phyloP scores from a whole-genome alignment of 1,140 invertebrate species.

The Artemia franciscana region DNA sequence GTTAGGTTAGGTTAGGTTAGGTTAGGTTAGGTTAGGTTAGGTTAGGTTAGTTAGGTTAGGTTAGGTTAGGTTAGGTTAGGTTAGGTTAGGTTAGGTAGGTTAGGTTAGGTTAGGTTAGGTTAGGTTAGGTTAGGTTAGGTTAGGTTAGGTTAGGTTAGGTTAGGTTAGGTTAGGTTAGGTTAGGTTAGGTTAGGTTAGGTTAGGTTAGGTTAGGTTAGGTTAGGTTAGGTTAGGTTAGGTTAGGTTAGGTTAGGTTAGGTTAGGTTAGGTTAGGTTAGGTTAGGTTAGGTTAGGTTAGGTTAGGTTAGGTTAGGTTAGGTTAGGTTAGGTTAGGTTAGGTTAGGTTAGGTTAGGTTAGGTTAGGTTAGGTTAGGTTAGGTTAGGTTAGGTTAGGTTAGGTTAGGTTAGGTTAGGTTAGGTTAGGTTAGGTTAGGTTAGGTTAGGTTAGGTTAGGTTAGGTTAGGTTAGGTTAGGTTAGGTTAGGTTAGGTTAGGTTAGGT shows the following conservation, averaged over 20 bases:
- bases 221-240: conserved; percentile 11
- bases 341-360: conserved; percentile 17
- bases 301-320: conserved; percentile 14
- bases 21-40: conserved; percentile 16
- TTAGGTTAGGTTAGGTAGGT: conserved; percentile 18
- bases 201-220: conserved; percentile 12
- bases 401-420: conserved; percentile 11
- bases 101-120: conserved; percentile 11
- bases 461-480: not conserved
- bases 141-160: conserved; percentile 17
- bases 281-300: conserved; percentile 13
- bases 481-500: no score
- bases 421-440: not conserved
- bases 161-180: conserved; percentile 16
- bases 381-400: conserved; percentile 17
- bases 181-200: conserved; percentile 12
- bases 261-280: conserved; percentile 11
- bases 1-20: conserved; percentile 17
- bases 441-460: not conserved
- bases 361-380: conserved; percentile 15
- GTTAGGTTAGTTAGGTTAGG: conserved; percentile 16
- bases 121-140: conserved; percentile 16
- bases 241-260: conserved; percentile 11
- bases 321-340: conserved; percentile 16
- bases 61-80: conserved; percentile 15